Evolutionary conservation across 1,140 invertebrate species (phyloP).

Genomic region (Sinonovacula constricta): DNA sequence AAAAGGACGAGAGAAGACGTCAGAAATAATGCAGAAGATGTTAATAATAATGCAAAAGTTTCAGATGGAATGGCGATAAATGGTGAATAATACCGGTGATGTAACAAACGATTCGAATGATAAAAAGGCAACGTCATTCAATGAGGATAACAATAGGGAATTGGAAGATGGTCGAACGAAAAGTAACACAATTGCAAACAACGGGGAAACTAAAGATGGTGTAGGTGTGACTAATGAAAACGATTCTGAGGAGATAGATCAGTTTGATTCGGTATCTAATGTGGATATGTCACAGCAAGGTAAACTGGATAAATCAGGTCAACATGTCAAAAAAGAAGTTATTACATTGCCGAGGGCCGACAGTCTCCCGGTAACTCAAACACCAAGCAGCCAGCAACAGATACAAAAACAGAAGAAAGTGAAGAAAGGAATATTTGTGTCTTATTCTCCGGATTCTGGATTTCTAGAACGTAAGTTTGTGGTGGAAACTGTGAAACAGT

Average conservation of each 20-base stretch:
- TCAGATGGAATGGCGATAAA: constrained; percentile 8
- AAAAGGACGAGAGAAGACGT: constrained; percentile 8
- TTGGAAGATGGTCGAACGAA: neutral
- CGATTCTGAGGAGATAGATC: constrained; percentile 59
- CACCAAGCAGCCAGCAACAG: neutral
- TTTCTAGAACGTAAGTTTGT: constrained; percentile 76
- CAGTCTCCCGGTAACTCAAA: constrained; percentile 33
- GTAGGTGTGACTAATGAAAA: constrained; percentile 52
- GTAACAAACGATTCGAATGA: constrained; percentile 11
- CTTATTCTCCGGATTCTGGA: constrained; percentile 77
- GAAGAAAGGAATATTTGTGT: constrained; percentile 76
- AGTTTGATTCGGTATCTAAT: constrained; percentile 66
- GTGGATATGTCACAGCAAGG: constrained; percentile 48
- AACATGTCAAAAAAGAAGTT: constrained; percentile 1
- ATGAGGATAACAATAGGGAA: neutral
- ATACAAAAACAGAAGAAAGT: constrained; percentile 58
- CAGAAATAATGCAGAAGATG: constrained; percentile 8
- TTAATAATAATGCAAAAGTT: constrained; percentile 38
- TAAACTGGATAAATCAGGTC: constrained; percentile 21
- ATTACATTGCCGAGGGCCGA: constrained; percentile 16
- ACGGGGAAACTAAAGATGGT: neutral
- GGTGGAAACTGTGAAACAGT: constrained; percentile 72
- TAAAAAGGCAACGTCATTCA: neutral
- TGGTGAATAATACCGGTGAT: constrained; percentile 9
- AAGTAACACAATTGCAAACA: neutral